These are phyloP conservation scores for Ambastaia sidthimunki DNA, from an alignment of 2,797 vertebrate genomes.

Conservation along the genomic window DNA sequence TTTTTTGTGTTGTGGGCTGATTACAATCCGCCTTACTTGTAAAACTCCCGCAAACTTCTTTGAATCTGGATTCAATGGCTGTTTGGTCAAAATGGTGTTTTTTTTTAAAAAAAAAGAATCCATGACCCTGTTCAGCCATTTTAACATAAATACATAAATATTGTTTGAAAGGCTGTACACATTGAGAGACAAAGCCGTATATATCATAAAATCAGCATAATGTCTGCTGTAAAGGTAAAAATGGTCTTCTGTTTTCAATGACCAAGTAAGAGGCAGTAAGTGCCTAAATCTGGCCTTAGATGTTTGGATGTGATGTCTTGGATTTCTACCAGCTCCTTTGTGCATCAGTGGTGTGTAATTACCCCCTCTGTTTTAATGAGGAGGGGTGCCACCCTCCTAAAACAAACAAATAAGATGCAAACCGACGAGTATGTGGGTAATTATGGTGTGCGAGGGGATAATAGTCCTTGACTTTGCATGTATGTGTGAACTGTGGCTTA, in stretches of 20 bases:
- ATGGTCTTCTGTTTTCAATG: not conserved
- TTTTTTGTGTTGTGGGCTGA: too few relatives aligned
- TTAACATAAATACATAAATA: not conserved
- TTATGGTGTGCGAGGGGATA: constrained; percentile 57
- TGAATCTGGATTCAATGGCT: too few relatives aligned
- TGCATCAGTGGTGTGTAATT: constrained; percentile 55
- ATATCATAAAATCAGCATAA: not conserved
- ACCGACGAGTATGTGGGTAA: constrained; percentile 56
- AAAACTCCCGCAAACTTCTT: too few relatives aligned
- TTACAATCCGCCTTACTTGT: too few relatives aligned
- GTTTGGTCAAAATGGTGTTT: too few relatives aligned
- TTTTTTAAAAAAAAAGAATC: too few relatives aligned
- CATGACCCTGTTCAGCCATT: not conserved
- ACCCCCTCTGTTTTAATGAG: constrained; percentile 54
- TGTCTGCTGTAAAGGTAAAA: not conserved
- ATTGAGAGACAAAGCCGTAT: not conserved
- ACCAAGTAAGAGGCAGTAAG: not conserved
- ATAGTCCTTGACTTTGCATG: constrained; percentile 44
- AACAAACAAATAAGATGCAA: constrained; percentile 47
- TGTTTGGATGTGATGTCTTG: constrained; percentile 24
- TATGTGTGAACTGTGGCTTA: not conserved
- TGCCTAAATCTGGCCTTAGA: constrained; percentile 15
- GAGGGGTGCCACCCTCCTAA: constrained; percentile 17
- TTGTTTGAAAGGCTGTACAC: too few relatives aligned
- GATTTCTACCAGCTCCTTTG: constrained; percentile 8